Percentiles rank a stretch among this genome's conserved stretches.
Evolutionary conservation across 1,140 invertebrate genomes (phyloP).

Genomic region (Frieseomelitta varia): DNA sequence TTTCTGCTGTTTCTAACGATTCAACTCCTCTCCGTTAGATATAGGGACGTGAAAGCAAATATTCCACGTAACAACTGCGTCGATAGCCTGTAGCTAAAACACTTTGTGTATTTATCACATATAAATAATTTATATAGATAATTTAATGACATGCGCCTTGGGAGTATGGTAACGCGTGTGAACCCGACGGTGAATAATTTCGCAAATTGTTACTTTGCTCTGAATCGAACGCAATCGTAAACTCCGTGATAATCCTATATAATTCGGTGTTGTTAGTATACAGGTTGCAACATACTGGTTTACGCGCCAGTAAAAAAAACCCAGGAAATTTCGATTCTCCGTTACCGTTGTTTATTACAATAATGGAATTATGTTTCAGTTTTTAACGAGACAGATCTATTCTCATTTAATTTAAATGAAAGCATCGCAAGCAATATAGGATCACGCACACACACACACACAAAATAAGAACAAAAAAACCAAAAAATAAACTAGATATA

Average conservation of each 20-base stretch:
- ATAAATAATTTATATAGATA: too few species aligned
- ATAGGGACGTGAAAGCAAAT: too few species aligned
- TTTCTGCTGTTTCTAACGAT: too few species aligned
- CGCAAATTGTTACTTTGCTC: not conserved
- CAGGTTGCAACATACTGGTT: not conserved
- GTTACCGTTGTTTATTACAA: not conserved
- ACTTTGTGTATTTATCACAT: too few species aligned
- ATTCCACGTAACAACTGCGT: too few species aligned
- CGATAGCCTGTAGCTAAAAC: too few species aligned
- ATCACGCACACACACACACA: too few species aligned
- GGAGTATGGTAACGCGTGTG: not conserved
- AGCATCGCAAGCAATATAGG: not conserved
- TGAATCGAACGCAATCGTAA: not conserved
- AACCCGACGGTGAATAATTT: not conserved
- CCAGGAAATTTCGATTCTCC: not conserved
- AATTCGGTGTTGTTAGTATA: not conserved
- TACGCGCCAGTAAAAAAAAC: not conserved
- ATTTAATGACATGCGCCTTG: not conserved
- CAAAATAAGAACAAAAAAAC: not conserved
- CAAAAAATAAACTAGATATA: too few species aligned
- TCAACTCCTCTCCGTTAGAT: too few species aligned
- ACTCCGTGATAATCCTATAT: not conserved
- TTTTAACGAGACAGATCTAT: not conserved
- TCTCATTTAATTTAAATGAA: not conserved
- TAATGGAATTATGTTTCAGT: not conserved